Conservation (phyloP, 2,113 vertebrate species). For the Hyla sarda region DNA sequence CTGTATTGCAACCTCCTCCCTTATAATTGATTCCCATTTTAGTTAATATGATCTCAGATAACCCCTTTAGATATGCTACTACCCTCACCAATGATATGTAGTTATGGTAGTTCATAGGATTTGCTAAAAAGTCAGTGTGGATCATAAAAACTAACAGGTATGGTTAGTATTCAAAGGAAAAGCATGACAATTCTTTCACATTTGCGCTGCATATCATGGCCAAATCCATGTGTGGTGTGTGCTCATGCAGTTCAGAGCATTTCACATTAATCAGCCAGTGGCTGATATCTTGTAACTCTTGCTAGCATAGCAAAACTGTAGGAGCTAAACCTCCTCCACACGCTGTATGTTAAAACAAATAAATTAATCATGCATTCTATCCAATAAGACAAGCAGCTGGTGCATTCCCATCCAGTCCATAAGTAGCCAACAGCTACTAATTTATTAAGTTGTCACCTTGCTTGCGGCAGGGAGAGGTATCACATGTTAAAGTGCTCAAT, state of each 20-base stretch:
- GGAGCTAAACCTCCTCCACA: slow-evolving; percentile 59
- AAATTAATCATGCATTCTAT: slow-evolving; percentile 67
- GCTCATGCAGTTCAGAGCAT: slow-evolving; percentile 65
- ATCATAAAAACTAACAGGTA: background rate
- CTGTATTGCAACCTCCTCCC: too few species aligned
- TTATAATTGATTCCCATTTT: too few species aligned
- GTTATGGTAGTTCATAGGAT: background rate
- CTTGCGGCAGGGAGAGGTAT: slow-evolving; percentile 34
- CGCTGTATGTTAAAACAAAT: slow-evolving; percentile 66
- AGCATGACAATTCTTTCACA: slow-evolving; percentile 62
- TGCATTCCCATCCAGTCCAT: slow-evolving; percentile 66
- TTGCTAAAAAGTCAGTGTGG: background rate
- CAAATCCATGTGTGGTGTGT: slow-evolving; percentile 69
- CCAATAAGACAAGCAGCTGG: slow-evolving; percentile 68
- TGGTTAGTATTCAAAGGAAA: background rate
- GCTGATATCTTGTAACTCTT: slow-evolving; percentile 70
- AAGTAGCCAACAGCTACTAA: slow-evolving; percentile 70
- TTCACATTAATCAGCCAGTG: slow-evolving; percentile 67
- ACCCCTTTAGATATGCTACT: too few species aligned
- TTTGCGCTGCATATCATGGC: slow-evolving; percentile 64
- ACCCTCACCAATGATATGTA: background rate
- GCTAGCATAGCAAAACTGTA: slow-evolving; percentile 68
- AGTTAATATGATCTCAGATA: too few species aligned
- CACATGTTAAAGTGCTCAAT: slow-evolving; percentile 12
- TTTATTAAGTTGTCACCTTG: slow-evolving; percentile 70